A percentile compares a stretch with the other conserved stretches of the same genome.
Evolutionary conservation across 2,797 vertebrate species (phyloP).

Genomic region (Sebastolobus altivelis): DNA sequence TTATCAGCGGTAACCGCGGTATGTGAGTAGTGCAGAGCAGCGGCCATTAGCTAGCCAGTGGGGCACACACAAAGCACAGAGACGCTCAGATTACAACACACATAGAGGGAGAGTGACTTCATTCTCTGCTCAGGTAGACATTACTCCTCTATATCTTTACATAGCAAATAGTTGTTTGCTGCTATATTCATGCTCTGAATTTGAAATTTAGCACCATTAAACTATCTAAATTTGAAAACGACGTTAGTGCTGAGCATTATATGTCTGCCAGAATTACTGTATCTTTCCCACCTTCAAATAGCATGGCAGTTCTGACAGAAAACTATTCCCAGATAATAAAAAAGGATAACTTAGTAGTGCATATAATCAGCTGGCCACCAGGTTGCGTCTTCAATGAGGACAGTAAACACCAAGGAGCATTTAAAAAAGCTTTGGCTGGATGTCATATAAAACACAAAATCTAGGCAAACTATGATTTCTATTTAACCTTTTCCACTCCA

Average conservation of each 20-base stretch:
- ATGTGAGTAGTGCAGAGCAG: no score
- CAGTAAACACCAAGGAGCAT: neutral
- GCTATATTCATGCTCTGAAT: no score
- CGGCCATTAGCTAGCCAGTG: no score
- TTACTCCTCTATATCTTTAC: no score
- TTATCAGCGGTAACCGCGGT: no score
- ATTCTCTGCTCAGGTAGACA: no score
- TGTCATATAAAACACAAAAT: neutral
- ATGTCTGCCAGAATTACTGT: neutral
- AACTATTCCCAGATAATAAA: neutral
- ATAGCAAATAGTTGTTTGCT: no score
- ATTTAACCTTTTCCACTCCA: no score
- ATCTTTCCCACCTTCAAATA: neutral
- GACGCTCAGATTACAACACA: no score
- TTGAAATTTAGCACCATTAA: neutral
- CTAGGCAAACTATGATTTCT: no score
- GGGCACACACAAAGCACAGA: no score
- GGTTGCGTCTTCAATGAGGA: neutral
- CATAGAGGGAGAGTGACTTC: no score
- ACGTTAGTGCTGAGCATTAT: neutral
- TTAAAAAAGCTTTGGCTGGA: neutral
- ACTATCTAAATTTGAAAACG: neutral
- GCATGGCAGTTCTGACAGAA: neutral
- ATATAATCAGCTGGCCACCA: neutral
- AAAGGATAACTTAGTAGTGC: neutral